Evolutionary conservation across 2,888 invertebrate genomes (phyloP), one percentile per base, ranked within the genome.

Genomic region (Aricia artaxerxes): DNA sequence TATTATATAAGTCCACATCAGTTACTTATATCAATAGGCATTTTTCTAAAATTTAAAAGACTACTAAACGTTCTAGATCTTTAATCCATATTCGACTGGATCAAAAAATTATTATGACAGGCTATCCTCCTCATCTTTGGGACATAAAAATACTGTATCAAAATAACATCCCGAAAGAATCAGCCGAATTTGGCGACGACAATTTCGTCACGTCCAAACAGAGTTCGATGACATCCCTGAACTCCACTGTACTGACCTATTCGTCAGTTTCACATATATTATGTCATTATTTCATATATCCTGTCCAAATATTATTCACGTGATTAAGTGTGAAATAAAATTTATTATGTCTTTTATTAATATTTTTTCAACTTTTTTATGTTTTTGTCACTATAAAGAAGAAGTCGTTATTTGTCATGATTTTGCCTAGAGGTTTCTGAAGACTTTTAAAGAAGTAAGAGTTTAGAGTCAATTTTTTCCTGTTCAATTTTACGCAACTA

Each of bases 181-280:
- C 4, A 53, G 13, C 4, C 24, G 40, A 35, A 5, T 75, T 75
- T 24, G 7, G 53, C 76, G 57, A 35, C 31, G 13, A 76, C 16
- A 4, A n/a, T 78, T 78, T 78, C 78, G 78, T 78, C 60, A 73
- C 73, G 78, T 60, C 78, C 78, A 61, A 60, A 60, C 73, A 13
- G 40, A 78, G 73, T 57, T 73, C 80, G 79, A 72, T 75, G 79
- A 79, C 72, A 77, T 57, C 75, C 31, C 60, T 49, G 78, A 77
- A 73, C 79, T 77, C 75, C 11, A 13, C 77, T 76, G 77, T 77
- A 79, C 80, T 80, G 80, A 80, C 80, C 80, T 80, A 80, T 79
- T 80, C 73, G 53, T 69, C 53, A 76, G 53, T 35, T 57, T 76
- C 57, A 53, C 57, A 76, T 35, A 57, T 76, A 24, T 53, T 53